Evolutionary conservation across 1,140 invertebrate genomes (phyloP).

Genomic region (Drosophila lacteicornis): DNA sequence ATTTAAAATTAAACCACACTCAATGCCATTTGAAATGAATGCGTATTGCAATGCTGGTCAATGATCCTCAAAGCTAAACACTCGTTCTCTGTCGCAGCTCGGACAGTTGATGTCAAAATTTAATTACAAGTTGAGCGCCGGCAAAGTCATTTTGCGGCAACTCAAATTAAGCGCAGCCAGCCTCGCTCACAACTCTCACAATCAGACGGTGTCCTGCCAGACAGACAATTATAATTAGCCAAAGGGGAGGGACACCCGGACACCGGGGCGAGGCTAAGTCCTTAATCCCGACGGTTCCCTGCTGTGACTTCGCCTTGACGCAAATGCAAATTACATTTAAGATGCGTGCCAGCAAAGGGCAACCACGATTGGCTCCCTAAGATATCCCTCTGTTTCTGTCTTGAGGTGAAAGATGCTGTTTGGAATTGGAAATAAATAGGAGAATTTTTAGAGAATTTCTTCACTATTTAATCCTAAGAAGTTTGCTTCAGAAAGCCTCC

Average conservation of each 20-base stretch:
- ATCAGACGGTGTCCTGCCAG: conserved; percentile 14
- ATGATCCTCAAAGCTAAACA: conserved; percentile 21
- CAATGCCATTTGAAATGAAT: background rate
- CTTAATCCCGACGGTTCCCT: conserved; percentile 38
- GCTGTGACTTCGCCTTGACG: background rate
- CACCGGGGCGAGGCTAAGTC: conserved; percentile 13
- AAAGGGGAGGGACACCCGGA: background rate
- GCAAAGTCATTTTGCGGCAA: conserved; percentile 53
- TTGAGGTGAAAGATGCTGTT: background rate
- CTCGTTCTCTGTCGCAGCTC: background rate
- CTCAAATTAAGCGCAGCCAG: conserved; percentile 51
- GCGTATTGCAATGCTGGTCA: conserved; percentile 21
- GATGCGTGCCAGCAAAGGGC: conserved; percentile 42
- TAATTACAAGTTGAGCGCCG: conserved; percentile 49
- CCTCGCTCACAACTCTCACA: conserved; percentile 25
- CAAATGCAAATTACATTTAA: conserved; percentile 59
- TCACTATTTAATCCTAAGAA: background rate
- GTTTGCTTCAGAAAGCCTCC: too few relatives aligned
- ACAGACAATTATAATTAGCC: conserved; percentile 50
- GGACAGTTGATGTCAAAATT: conserved; percentile 47
- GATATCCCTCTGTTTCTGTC: background rate
- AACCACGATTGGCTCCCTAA: conserved; percentile 16
- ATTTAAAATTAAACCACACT: background rate
- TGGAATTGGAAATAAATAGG: conserved; percentile 8
- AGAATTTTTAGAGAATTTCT: too few relatives aligned